Base-by-base conservation (phyloP, 2,888 invertebrate genomes). In the Lottia gigantea region DNA sequence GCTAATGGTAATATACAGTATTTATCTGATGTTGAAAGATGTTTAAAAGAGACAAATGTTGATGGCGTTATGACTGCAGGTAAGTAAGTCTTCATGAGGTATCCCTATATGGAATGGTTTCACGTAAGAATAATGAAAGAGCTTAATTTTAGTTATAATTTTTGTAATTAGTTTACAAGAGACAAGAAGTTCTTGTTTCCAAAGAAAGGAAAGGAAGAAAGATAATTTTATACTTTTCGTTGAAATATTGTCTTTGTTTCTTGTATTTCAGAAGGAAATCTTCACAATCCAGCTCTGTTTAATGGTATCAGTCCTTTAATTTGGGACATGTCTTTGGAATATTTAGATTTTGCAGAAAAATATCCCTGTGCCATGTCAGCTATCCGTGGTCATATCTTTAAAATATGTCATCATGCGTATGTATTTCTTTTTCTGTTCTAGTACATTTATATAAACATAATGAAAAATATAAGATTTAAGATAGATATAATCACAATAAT, bases 1-100 rank as follows among this genome's bases (percentile, higher is more conserved):
- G 97, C 98, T 40, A 99, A 99, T 91, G 98, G 99, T 19, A 99
- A 99, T 87, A 95, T 99, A 79, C 96, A 98, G 88, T 94, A 94
- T 82, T 88, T 95, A 80, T 92, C 93, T 83, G 98, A 99, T 91
- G 92, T 95, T 1, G 90, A 93, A 71, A 91, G 93, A 76, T 99
- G 98, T 88, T 89, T 98, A 67, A 90, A 92, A 70, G 93, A 92
- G 82, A 98, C 98, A 0, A 94, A 94, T 45, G 97, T 93, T 0
- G 96, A 90, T 70, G 91, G 90, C 4, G 89, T 91, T 0, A 91
- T 91, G 91, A 87, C 88, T 68, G 91, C 91, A 73, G 90, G 89
- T 89, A 77, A 70, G 66, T 40, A 26, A 31, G 25, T 23, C 23
- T 40, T 64, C n/a, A 19, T 40, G 11, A 25, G 25, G 11, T 26